These are phyloP conservation scores for Lepilemur septentrionalis DNA, from an alignment of 2,797 vertebrate genomes.

Conservation along the genomic window DNA sequence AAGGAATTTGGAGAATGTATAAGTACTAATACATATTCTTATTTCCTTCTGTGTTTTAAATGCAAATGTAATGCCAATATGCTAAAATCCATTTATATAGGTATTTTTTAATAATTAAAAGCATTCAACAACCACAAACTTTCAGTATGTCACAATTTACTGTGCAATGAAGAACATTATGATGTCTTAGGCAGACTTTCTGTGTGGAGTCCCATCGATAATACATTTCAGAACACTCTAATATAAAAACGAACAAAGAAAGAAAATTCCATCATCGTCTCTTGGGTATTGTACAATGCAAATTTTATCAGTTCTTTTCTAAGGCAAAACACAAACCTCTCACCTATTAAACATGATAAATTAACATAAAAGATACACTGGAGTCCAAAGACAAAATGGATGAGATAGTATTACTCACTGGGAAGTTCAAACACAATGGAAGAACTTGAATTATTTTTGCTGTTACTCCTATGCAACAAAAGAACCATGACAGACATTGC, in stretches of 20 bases:
- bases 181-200: constrained; percentile 54
- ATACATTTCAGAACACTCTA: constrained; percentile 67
- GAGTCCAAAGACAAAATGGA: constrained; percentile 61
- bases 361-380: constrained; percentile 62
- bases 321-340: constrained; percentile 68
- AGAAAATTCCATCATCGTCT: constrained; percentile 48
- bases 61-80: constrained; percentile 33
- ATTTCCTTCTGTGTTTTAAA: constrained; percentile 17
- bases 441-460: constrained; percentile 46
- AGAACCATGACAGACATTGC: not conserved
- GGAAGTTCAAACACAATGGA: constrained; percentile 51
- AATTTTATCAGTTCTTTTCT: constrained; percentile 64
- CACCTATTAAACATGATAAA: constrained; percentile 65
- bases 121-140: not conserved
- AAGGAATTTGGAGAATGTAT: constrained; percentile 6
- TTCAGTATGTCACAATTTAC: constrained; percentile 19
- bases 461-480: constrained; percentile 40
- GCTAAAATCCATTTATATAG: not conserved
- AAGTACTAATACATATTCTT: constrained; percentile 43
- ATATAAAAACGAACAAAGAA: constrained; percentile 66
- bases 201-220: constrained; percentile 48
- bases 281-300: constrained; percentile 57
- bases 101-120: constrained; percentile 38
- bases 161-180: constrained; percentile 47
- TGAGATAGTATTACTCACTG: constrained; percentile 50